Base-by-base conservation (phyloP, 2,113 vertebrate species). In the Tretioscincus oriximinensis region DNA sequence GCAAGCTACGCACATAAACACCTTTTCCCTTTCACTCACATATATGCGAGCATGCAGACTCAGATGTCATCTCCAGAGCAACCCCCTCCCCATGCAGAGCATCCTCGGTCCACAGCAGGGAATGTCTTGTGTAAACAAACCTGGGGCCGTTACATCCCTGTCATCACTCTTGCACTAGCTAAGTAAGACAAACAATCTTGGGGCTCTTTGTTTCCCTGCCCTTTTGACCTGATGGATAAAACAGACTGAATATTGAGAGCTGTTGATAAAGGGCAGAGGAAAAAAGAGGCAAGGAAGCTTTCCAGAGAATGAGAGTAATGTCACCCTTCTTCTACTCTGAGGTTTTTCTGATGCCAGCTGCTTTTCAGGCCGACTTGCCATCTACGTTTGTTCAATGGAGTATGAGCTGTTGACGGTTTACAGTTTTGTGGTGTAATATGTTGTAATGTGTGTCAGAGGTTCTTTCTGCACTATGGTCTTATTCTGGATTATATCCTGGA, bases 131-230 rank as follows among this genome's bases (percentile, higher is more conserved):
- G 21, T 74, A 69, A 79, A 84, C 71, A 69, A 28, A n/a, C 21
- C 82, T 8, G 77, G 65, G 31, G 14, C 11, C 31, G 29, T 60
- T 41, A 63, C 71, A 68, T 47, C 54, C 65, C 77, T 61, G 18
- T 75, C 71, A 84, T 61, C 51, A 31, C 76, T 78, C 67, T 70
- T 82, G 80, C 76, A 73, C 49, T 45, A 81, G 64, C 31, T 49
- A 51, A 79, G 72, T 41, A 75, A 79, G 64, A 74, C 28, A 84
- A 79, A 84, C 65, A 79, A 74, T n/a, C 65, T 75, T 45, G 18
- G 77, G 54, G 51, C 47, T 66, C 31, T 73, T 54, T 81, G 72
- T 67, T 81, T 75, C 47, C 35, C 41, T 74, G 71, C 54, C 82
- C 82, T 79, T 75, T 84, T 61, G 51, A 66, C 64, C 65, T 45